Conservation (phyloP, 2,797 vertebrate species). For the Protonibea diacanthus region DNA sequence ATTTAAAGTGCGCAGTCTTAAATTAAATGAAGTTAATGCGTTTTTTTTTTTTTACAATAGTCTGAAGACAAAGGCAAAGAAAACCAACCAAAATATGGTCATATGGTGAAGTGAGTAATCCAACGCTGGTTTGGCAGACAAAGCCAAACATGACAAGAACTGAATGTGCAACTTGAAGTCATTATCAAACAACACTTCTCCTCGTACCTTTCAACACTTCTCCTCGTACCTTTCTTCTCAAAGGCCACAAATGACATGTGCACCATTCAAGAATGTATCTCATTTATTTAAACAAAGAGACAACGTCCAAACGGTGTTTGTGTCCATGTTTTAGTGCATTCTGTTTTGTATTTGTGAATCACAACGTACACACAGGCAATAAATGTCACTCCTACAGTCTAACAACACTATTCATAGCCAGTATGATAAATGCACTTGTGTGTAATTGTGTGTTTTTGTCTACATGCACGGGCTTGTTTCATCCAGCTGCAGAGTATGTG, state of each 20-base stretch:
- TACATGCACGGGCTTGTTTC: conserved; percentile 58
- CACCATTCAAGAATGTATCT: neutral
- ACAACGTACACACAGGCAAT: neutral
- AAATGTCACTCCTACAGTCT: neutral
- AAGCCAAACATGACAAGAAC: conserved; percentile 37
- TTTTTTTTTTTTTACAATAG: conserved; percentile 15
- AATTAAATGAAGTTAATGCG: neutral
- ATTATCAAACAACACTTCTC: conserved; percentile 42
- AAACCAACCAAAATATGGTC: conserved; percentile 22
- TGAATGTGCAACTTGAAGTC: conserved; percentile 40
- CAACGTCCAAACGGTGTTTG: neutral
- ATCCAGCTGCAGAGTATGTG: conserved; percentile 47
- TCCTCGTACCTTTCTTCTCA: conserved; percentile 18
- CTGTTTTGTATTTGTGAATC: neutral
- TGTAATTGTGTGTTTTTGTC: conserved; percentile 35
- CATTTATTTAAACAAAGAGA: conserved; percentile 6
- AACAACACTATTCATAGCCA: neutral
- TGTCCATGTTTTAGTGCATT: neutral
- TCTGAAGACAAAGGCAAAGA: conserved; percentile 19
- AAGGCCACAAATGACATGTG: conserved; percentile 7
- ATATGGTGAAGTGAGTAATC: conserved; percentile 47
- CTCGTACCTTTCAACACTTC: conserved; percentile 29
- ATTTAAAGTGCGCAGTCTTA: neutral
- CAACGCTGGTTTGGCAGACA: conserved; percentile 38
- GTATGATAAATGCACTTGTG: conserved; percentile 25